phyloP scores from a whole-genome alignment of 1,140 invertebrate species.

The Branchinecta lindahli region DNA sequence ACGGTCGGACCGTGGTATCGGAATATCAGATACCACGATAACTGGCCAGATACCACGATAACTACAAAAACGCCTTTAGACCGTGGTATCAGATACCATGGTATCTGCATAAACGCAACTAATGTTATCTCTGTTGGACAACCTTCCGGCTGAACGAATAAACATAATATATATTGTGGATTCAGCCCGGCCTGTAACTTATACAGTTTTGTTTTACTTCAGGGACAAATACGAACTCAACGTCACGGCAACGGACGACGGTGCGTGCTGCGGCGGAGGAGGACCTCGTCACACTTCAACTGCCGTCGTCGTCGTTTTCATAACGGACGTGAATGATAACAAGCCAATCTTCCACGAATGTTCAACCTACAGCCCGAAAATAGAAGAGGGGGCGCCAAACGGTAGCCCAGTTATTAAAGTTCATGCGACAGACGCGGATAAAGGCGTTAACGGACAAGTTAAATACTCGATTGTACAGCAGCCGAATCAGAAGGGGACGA shows the following conservation, averaged over 20 bases:
- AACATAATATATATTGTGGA: too few species aligned
- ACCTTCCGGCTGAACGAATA: too few species aligned
- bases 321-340: slow-evolving; percentile 90
- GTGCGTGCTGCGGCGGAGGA: slow-evolving; percentile 75
- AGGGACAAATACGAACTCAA: slow-evolving; percentile 73
- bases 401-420: slow-evolving; percentile 82
- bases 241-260: slow-evolving; percentile 84
- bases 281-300: slow-evolving; percentile 73
- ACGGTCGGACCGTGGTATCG: too few species aligned
- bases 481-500: slow-evolving; percentile 87
- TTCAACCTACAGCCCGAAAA: slow-evolving; percentile 74
- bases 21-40: too few species aligned
- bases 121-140: too few species aligned
- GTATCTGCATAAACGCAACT: too few species aligned
- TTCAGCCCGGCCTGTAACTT: too few species aligned
- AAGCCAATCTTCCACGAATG: slow-evolving; percentile 88
- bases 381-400: slow-evolving; percentile 78
- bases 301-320: slow-evolving; percentile 89
- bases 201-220: not conserved
- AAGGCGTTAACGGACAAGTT: slow-evolving; percentile 80
- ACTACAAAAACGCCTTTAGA: too few species aligned
- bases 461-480: slow-evolving; percentile 92
- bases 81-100: too few species aligned
- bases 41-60: too few species aligned
- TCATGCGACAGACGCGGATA: slow-evolving; percentile 82